Base-by-base conservation (phyloP, 35 echinoderm and acorn worm species). In the Hemicentrotus pulcherrimus region DNA sequence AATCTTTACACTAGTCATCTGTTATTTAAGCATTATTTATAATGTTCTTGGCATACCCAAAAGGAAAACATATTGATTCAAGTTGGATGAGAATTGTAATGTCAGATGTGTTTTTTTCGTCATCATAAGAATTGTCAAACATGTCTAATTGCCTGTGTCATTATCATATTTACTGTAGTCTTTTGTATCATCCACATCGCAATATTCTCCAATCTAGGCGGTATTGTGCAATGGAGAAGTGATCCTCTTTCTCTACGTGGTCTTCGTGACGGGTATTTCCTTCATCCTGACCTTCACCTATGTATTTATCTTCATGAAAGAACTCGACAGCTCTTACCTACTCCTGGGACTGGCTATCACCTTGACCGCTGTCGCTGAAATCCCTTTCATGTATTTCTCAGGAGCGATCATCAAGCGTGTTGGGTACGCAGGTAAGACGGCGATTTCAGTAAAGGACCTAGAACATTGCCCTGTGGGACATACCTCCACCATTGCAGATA, bases 351-450 rank as follows among this genome's bases (percentile, higher is more conserved):
- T 98, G 31, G 95, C 95, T 33, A 65, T 98, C 50, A 95, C 94
- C 13, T 47, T 95, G 5, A 95, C 96, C 13, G 96, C 96, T 35
- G 12, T 98, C 19, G 61, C 97, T 32, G 97, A 98, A 92, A 95
- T 96, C 52, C 97, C 97, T 31, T 98, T 98, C 46, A 95, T 98
- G 19, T 98, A 96, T 46, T 94, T 98, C 94, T 96, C 97, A 86
- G 97, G 97, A 47, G 91, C 47, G 14, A 58, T 98, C 35, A 95
- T 95, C 58, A 94, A 96, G 46, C 47, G 85, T 9, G 45, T 95
- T 47, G 91, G 91, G 28, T 93, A 93, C n/a, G 30, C 91, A 93
- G 91, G 91, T 93, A 90, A 90, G 32, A 45, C 32, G 4, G 32
- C 19, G 19, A 28, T 78, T 22, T 1, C 22, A 78, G 18, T n/a